Evolutionary conservation across 2,888 invertebrate species (phyloP), one percentile per base, ranked within the genome.

Genomic region (Beris chalybata): DNA sequence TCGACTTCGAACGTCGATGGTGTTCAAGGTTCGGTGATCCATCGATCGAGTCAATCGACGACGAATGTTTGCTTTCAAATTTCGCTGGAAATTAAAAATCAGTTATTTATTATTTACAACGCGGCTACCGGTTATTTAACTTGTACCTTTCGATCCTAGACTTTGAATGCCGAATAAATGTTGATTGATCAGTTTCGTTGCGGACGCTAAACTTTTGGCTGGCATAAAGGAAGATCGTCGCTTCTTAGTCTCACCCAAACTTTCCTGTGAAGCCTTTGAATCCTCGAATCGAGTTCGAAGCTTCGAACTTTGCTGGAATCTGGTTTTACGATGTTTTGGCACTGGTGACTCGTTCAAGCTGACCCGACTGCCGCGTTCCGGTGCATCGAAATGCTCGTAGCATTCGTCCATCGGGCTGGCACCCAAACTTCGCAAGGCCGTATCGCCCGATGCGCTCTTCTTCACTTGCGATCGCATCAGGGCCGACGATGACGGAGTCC

Each of bases 291-390:
- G 75, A 45, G 82, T 80, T 67, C 81, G 75, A 13, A 78, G 82
- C 66, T 80, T 80, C 13, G 44, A 66, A 76, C 82, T 76, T 86
- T 92, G 91, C 81, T 91, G 92, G 81, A 93, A 91, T 74, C 93
- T 87, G 72, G 92, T 91, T 83, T 92, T 92, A 76, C 92, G 87
- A 81, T 92, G 92, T 81, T 91, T 92, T 76, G 92, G 91, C 82
- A 86, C 79, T 70, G 86, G 84, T 59, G 86, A 83, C 75, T 89
- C 89, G 76, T 87, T 87, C 69, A 87, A 81, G 76, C 86, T 86
- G 69, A 86, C 84, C 67, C 78, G 76, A 77, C 82, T 79, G 69
- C 78, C 81, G 15, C 78, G 85, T 74, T 79, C 86, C 82, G 76
- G 81, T 76, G 76, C 75, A 71, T 81, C 81, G 67, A 80, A 80